These are phyloP conservation scores for Craseonycteris thonglongyai DNA, from an alignment of 2,113 vertebrate genomes.

Conservation along the genomic window DNA sequence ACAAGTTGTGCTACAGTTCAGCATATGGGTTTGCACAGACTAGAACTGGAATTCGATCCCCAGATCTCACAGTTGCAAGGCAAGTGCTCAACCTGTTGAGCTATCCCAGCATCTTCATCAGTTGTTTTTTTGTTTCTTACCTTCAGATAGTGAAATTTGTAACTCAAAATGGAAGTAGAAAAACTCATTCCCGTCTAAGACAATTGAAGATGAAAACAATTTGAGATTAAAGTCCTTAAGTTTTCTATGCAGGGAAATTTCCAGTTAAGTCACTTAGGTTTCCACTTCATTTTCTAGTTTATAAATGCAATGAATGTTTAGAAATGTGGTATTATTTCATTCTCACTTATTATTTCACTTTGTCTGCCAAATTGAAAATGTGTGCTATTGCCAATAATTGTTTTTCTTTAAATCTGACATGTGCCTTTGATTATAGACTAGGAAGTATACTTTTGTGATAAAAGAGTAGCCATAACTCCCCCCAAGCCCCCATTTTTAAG, in stretches of 20 bases:
- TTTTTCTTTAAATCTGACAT: not conserved
- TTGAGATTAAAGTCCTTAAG: not conserved
- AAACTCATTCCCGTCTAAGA: not conserved
- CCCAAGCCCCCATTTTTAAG: not conserved
- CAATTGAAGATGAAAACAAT: not conserved
- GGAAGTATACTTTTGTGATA: not conserved
- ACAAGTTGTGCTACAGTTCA: too few relatives aligned
- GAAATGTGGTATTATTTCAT: not conserved
- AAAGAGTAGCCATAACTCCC: not conserved
- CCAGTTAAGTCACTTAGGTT: not conserved
- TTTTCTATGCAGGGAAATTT: not conserved
- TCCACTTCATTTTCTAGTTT: not conserved
- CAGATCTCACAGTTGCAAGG: too few relatives aligned
- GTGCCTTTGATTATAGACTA: not conserved
- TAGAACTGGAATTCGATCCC: too few relatives aligned
- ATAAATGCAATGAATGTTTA: not conserved
- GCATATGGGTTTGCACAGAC: too few relatives aligned
- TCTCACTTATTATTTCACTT: not conserved
- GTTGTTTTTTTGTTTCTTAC: too few relatives aligned
- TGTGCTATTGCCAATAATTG: not conserved
- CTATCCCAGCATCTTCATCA: too few relatives aligned
- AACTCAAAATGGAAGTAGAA: not conserved
- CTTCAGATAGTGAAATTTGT: not conserved
- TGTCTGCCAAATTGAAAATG: not conserved
- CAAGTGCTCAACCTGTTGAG: too few relatives aligned